These are phyloP conservation scores for Periophthalmus magnuspinnatus DNA, from an alignment of 2,797 vertebrate genomes.

Conservation along the genomic window DNA sequence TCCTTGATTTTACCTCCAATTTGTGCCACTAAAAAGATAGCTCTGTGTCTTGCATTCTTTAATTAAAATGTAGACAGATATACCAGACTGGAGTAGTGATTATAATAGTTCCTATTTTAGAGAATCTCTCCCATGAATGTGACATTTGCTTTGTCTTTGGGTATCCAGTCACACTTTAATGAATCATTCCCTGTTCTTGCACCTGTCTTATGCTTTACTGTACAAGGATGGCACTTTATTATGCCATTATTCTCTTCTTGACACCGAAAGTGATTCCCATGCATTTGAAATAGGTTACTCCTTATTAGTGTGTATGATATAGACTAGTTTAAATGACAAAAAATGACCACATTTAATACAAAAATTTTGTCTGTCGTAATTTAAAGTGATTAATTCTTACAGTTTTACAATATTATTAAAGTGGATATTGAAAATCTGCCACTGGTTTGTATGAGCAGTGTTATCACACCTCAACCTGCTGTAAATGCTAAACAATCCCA, in stretches of 20 bases:
- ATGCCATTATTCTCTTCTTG: no score
- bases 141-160: constrained; percentile 19
- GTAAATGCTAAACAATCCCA: constrained; percentile 15
- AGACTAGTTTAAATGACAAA: neutral
- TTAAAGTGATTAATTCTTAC: neutral
- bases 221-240: no score
- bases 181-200: neutral
- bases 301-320: neutral
- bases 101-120: neutral
- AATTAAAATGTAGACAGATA: constrained; percentile 24
- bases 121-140: neutral
- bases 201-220: neutral
- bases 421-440: neutral
- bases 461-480: constrained; percentile 32
- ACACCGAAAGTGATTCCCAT: neutral
- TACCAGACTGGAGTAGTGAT: constrained; percentile 21
- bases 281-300: neutral
- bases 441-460: constrained; percentile 23
- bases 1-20: constrained; percentile 26
- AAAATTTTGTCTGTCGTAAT: neutral
- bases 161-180: neutral
- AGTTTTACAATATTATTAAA: neutral
- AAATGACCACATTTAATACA: neutral
- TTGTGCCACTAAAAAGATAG: neutral
- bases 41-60: constrained; percentile 17